Conservation (phyloP, 35 echinoderm and acorn worm species). For the Ophioderma brevispina region DNA sequence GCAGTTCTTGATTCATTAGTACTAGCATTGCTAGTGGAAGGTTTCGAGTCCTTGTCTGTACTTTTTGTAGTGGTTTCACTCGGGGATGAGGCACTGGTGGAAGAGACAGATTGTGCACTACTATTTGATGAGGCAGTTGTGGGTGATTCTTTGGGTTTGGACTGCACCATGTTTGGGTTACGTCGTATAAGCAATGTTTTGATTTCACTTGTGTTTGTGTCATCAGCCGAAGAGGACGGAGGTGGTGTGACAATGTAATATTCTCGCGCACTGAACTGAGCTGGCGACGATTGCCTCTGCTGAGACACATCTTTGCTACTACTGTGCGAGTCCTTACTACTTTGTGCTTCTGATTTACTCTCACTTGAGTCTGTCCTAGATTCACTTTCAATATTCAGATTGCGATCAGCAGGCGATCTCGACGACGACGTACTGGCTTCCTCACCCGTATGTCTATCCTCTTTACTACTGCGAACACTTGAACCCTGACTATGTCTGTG, state of each 20-base stretch:
- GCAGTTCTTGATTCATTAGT: slow-evolving; percentile 8
- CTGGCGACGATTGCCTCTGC: slow-evolving; percentile 43
- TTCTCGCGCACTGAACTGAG: slow-evolving; percentile 43
- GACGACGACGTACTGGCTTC: slow-evolving; percentile 35
- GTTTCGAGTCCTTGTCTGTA: not conserved
- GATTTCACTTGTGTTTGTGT: slow-evolving; percentile 65
- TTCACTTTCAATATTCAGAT: not conserved
- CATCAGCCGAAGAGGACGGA: slow-evolving; percentile 74
- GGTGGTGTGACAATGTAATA: slow-evolving; percentile 92
- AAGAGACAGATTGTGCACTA: slow-evolving; percentile 56
- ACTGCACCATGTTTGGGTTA: slow-evolving; percentile 31
- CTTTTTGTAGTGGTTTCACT: slow-evolving; percentile 24
- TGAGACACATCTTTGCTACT: slow-evolving; percentile 31
- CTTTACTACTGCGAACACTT: slow-evolving; percentile 44
- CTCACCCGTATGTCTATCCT: slow-evolving; percentile 49
- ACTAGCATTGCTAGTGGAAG: not conserved
- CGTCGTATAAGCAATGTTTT: slow-evolving; percentile 70
- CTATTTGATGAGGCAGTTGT: not conserved
- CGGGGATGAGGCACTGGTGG: slow-evolving; percentile 68
- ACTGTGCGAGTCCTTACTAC: not conserved
- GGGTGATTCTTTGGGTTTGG: slow-evolving; percentile 53
- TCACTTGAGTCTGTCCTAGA: not conserved
- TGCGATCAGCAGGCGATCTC: not conserved
- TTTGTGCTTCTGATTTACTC: not conserved
- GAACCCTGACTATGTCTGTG: slow-evolving; percentile 59